Percentiles rank a stretch among this genome's conserved stretches.
Conservation (phyloP, 2,888 invertebrate species). For the Byasa hedistus region DNA sequence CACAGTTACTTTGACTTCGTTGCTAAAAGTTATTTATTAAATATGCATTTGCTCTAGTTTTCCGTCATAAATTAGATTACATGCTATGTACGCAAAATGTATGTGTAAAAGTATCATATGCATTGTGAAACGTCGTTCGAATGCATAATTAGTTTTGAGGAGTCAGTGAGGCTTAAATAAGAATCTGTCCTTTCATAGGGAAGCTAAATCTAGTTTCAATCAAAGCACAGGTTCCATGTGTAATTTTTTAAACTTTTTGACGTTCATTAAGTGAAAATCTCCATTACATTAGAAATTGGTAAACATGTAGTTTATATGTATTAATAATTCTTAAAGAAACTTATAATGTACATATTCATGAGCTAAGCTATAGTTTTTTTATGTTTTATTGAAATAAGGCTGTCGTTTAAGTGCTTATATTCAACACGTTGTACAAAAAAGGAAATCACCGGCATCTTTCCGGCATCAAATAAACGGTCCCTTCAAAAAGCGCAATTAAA, state of each 20-base stretch:
- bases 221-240: neutral
- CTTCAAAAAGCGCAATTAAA: constrained; percentile 52
- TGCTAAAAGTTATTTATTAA: neutral
- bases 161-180: neutral
- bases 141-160: neutral
- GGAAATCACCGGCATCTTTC: constrained; percentile 12
- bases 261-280: neutral
- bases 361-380: neutral
- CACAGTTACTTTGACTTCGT: neutral
- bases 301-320: neutral
- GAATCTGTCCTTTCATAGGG: neutral
- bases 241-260: neutral
- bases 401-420: constrained; percentile 3
- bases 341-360: neutral
- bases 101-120: neutral
- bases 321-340: neutral
- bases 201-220: neutral
- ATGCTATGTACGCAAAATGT: too few relatives aligned
- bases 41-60: neutral
- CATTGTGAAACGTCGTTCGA: neutral
- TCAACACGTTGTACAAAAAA: constrained; percentile 18
- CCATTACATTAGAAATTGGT: neutral
- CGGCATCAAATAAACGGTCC: constrained; percentile 22
- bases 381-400: constrained; percentile 4
- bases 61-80: neutral